Evolutionary conservation across 2,113 vertebrate genomes (phyloP).

Genomic region (Myotis lucifugus): DNA sequence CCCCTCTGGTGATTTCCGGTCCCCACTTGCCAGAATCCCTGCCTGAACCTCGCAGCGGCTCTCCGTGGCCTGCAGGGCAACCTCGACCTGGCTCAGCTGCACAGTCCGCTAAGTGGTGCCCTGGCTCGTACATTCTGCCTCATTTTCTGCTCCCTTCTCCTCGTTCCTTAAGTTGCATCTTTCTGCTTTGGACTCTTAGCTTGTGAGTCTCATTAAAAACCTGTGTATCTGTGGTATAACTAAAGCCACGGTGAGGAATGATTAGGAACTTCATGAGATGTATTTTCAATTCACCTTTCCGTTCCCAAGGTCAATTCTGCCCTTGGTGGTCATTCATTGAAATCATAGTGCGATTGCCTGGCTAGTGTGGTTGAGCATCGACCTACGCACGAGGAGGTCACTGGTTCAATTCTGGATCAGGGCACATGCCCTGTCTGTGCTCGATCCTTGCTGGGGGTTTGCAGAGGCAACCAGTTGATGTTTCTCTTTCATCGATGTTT

Average conservation of each 20-base stretch:
- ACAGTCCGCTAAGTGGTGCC: not conserved
- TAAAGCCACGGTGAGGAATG: not conserved
- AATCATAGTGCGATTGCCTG: not conserved
- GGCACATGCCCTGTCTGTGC: too few relatives aligned
- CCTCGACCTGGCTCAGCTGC: not conserved
- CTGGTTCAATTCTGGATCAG: too few relatives aligned
- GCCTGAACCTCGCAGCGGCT: not conserved
- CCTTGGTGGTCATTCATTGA: not conserved
- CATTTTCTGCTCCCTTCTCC: not conserved
- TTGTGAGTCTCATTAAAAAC: not conserved
- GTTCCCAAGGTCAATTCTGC: not conserved
- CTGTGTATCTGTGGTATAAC: not conserved
- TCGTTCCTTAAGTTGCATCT: not conserved
- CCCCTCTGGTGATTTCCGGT: not conserved
- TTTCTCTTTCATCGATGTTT: too few relatives aligned
- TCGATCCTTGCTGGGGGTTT: too few relatives aligned
- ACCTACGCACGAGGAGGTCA: too few relatives aligned
- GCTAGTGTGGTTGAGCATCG: too few relatives aligned
- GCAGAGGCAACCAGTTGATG: too few relatives aligned
- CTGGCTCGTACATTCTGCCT: not conserved
- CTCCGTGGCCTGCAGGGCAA: not conserved
- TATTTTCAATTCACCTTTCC: slow-evolving; percentile 15
- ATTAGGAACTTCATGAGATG: not conserved
- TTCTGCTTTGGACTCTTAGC: not conserved
- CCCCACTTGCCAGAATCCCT: not conserved